These are phyloP conservation scores for Drosophila ogumai DNA, from an alignment of 1,140 invertebrate species.

Conservation along the genomic window DNA sequence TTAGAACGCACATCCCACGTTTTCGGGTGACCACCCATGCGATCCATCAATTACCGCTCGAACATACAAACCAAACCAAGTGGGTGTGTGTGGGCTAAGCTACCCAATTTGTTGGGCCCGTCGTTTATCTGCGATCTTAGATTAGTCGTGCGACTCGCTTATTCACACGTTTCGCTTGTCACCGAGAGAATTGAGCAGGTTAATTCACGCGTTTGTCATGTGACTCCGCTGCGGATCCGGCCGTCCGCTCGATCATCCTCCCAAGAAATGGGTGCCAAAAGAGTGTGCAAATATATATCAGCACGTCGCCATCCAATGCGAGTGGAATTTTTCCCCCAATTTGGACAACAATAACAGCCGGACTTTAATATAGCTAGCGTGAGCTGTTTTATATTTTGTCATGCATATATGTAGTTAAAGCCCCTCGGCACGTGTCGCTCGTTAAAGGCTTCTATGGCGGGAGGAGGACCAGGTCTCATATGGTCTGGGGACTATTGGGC, in stretches of 20 bases:
- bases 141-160: slow-evolving; percentile 69
- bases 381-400: slow-evolving; percentile 32
- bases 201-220: slow-evolving; percentile 77
- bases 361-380: slow-evolving; percentile 42
- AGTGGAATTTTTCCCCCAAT: slow-evolving; percentile 49
- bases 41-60: slow-evolving; percentile 48
- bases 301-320: slow-evolving; percentile 22
- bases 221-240: slow-evolving; percentile 36
- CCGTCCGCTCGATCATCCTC: slow-evolving; percentile 14
- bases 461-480: neutral
- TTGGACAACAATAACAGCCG: slow-evolving; percentile 39
- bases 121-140: slow-evolving; percentile 67
- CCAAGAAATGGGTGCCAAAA: slow-evolving; percentile 39
- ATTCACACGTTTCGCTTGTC: slow-evolving; percentile 78
- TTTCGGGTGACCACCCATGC: slow-evolving; percentile 32
- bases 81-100: slow-evolving; percentile 4
- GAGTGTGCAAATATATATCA: slow-evolving; percentile 66
- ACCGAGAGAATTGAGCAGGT: slow-evolving; percentile 43
- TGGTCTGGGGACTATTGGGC: neutral
- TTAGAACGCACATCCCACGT: slow-evolving; percentile 27
- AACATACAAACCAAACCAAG: neutral
- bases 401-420: slow-evolving; percentile 30
- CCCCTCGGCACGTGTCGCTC: slow-evolving; percentile 46
- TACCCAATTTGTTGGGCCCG: slow-evolving; percentile 56
- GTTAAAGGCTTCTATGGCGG: slow-evolving; percentile 35